Percentiles rank a stretch among this genome's conserved stretches.
Conservation (phyloP, 2,113 vertebrate species). For the Cavia porcellus region DNA sequence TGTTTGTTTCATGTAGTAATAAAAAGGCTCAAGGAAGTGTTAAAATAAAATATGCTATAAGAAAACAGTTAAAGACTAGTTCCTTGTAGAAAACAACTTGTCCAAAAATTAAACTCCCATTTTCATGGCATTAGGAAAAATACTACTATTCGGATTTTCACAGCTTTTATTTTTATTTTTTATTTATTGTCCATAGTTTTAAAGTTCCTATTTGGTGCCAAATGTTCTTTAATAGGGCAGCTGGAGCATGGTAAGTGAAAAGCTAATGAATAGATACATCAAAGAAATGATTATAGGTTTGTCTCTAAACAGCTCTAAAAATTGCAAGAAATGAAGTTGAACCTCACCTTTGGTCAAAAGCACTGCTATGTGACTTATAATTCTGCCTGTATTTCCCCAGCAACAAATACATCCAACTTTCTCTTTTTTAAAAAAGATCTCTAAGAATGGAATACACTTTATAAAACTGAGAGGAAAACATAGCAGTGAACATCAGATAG, state of each 20-base stretch:
- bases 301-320: neutral
- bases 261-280: neutral
- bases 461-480: neutral
- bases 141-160: neutral
- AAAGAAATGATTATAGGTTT: neutral
- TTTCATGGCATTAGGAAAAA: neutral
- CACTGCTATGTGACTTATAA: neutral
- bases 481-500: accelerated
- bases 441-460: neutral
- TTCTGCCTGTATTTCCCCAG: neutral
- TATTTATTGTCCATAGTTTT: neutral
- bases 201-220: neutral
- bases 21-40: neutral
- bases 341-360: neutral
- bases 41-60: neutral
- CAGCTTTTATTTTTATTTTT: neutral
- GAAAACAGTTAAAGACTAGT: neutral
- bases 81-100: neutral
- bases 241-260: no score
- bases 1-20: neutral
- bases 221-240: neutral
- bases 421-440: neutral
- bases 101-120: neutral
- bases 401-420: neutral
- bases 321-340: neutral